These are phyloP conservation scores for Halichoerus grypus DNA, from an alignment of 2,113 vertebrate species.

Conservation along the genomic window DNA sequence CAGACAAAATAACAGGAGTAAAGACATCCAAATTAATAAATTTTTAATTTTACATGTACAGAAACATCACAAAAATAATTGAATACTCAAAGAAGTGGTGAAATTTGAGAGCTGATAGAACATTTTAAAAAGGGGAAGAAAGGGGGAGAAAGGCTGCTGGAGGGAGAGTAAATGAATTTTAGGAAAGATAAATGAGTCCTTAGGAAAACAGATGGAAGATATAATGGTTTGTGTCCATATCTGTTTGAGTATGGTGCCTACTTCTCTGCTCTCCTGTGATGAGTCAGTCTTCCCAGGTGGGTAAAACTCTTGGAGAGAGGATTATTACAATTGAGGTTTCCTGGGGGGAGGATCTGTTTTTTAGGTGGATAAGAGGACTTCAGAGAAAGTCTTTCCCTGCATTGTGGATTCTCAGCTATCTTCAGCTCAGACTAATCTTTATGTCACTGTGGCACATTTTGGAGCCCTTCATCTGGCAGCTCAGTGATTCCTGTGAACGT, in stretches of 20 bases:
- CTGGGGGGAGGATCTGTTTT: neutral
- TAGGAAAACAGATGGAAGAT: neutral
- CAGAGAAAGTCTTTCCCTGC: neutral
- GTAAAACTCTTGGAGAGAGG: neutral
- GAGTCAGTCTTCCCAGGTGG: neutral
- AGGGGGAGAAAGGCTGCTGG: neutral
- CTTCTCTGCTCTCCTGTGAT: neutral
- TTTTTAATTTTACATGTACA: neutral
- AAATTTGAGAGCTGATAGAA: neutral
- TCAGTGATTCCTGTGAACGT: neutral
- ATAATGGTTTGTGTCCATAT: neutral
- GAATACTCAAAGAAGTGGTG: neutral
- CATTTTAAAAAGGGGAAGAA: neutral
- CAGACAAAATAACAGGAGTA: neutral
- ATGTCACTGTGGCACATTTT: neutral
- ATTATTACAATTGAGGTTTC: neutral
- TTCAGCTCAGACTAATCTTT: neutral
- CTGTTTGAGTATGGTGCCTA: neutral
- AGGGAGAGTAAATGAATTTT: neutral
- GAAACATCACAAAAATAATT: neutral
- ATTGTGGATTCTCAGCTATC: neutral
- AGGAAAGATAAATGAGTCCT: neutral
- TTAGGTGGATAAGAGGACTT: neutral
- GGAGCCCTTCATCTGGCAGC: neutral
- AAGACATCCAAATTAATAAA: neutral